These are phyloP conservation scores for Bubalus kerabau DNA, from an alignment of 2,113 vertebrate genomes.

Conservation along the genomic window DNA sequence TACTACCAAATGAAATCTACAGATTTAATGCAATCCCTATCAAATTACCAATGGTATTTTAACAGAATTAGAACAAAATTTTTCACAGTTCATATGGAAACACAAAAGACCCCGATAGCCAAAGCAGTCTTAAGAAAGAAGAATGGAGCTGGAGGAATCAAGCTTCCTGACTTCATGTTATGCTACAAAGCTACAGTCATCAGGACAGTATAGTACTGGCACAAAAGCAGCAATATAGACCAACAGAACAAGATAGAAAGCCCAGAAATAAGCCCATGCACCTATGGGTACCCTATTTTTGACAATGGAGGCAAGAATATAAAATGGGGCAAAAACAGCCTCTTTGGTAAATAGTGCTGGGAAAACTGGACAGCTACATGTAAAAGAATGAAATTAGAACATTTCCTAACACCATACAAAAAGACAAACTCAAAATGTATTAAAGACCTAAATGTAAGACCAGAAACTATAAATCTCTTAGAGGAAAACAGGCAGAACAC, in stretches of 20 bases:
- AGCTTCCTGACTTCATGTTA: background rate
- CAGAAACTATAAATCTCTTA: background rate
- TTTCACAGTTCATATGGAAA: background rate
- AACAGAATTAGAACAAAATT: background rate
- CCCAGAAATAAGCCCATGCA: background rate
- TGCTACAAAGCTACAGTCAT: background rate
- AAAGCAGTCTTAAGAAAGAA: background rate
- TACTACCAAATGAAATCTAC: background rate
- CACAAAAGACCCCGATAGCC: background rate
- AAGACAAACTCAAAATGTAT: background rate
- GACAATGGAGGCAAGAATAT: background rate
- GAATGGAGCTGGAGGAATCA: background rate
- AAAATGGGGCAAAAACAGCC: background rate
- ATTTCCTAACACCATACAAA: background rate
- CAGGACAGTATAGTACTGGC: background rate
- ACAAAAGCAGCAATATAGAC: background rate
- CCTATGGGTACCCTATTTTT: background rate
- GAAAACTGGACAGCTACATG: background rate
- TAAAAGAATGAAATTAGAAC: background rate
- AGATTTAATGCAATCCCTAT: background rate
- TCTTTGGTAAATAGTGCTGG: background rate
- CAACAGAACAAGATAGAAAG: rapidly evolving
- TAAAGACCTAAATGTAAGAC: background rate
- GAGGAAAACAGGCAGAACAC: background rate
- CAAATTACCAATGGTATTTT: too few relatives aligned